Conservation (phyloP, 2,797 vertebrate genomes). For the Novumbra hubbsi region DNA sequence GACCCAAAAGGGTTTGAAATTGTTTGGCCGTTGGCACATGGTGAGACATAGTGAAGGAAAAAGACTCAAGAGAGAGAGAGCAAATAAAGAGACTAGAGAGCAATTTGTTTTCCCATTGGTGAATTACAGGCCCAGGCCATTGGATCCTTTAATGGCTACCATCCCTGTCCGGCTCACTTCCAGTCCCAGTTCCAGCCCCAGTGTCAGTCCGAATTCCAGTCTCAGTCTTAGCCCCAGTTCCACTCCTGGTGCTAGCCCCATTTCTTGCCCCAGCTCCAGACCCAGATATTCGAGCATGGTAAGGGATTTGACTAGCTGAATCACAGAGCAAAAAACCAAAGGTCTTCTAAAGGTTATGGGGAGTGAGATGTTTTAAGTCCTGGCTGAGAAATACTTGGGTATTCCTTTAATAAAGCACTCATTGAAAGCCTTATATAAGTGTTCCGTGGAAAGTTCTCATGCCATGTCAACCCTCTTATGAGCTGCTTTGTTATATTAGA, state of each 20-base stretch:
- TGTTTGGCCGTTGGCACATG: conserved; percentile 65
- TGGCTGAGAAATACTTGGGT: conserved; percentile 58
- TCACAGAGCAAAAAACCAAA: conserved; percentile 60
- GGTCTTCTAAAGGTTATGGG: conserved; percentile 53
- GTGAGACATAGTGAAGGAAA: not conserved
- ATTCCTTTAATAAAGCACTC: conserved; percentile 50
- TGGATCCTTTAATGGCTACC: not conserved
- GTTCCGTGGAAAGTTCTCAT: conserved; percentile 56
- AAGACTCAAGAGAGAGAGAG: not conserved
- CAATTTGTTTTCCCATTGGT: conserved; percentile 64
- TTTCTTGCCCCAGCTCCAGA: no score
- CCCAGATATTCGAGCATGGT: conserved; percentile 59
- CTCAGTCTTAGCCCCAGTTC: no score
- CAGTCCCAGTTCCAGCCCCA: no score
- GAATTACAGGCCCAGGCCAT: conserved; percentile 62
- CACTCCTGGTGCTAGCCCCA: no score
- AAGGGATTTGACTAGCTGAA: conserved; percentile 53
- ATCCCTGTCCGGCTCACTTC: not conserved
- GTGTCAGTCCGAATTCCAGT: no score
- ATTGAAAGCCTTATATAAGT: conserved; percentile 35
- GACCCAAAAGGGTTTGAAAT: conserved; percentile 61
- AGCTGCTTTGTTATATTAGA: conserved; percentile 47
- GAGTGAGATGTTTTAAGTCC: conserved; percentile 1
- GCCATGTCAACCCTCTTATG: conserved; percentile 38
- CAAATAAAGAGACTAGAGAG: conserved; percentile 64